Evolutionary conservation across 2,888 invertebrate species (phyloP).

Genomic region (Scaeva pyrastri): DNA sequence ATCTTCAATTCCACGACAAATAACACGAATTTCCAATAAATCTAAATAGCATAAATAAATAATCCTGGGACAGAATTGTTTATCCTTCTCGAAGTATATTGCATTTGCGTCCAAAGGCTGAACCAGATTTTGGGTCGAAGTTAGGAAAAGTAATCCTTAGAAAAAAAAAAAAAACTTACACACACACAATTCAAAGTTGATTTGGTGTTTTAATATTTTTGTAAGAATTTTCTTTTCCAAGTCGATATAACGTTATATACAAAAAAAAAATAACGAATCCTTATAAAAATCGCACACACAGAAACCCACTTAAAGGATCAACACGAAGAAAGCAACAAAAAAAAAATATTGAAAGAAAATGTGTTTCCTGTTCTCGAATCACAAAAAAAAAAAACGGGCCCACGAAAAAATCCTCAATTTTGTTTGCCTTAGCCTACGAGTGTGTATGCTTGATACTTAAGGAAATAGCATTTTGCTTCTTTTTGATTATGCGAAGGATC

Average conservation of each 20-base stretch:
- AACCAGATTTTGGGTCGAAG: constrained; percentile 48
- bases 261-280: constrained; percentile 7
- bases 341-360: neutral
- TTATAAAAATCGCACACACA: neutral
- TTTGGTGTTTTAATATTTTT: constrained; percentile 37
- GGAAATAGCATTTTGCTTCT: constrained; percentile 46
- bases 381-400: neutral
- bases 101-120: constrained; percentile 16
- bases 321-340: no score
- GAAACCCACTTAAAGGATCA: neutral
- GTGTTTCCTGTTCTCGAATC: constrained; percentile 3
- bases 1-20: constrained; percentile 33
- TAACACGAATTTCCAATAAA: constrained; percentile 31
- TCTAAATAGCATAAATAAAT: constrained; percentile 51
- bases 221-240: neutral
- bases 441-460: neutral
- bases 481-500: constrained; percentile 69
- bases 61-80: constrained; percentile 23
- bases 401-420: constrained; percentile 14
- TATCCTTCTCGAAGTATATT: neutral
- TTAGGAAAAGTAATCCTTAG: constrained; percentile 9
- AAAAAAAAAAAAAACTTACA: neutral
- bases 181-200: constrained; percentile 19
- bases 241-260: neutral
- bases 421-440: constrained; percentile 2